Evolutionary conservation across 2,113 vertebrate species (phyloP), one percentile per base, ranked within the genome.

Genomic region (Acrocephalus arundinaceus): DNA sequence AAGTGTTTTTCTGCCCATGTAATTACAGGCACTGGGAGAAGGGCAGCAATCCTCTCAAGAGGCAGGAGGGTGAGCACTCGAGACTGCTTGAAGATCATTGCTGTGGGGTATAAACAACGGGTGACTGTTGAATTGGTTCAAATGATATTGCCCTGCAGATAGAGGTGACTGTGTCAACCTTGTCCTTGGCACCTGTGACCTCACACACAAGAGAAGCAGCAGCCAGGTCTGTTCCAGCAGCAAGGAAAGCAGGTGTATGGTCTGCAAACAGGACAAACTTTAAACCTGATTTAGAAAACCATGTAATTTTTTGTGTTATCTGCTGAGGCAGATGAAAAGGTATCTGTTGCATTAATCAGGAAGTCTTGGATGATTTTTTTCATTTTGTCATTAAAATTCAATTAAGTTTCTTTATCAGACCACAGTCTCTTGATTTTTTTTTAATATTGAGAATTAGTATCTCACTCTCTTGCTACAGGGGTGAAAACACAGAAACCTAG

Each of bases 161-260:
- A 45, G 55, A 70, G 35, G 39, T 6, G 27, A 43, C 45, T 4
- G 9, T 14, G 9, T 15, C 58, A 62, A 11, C 13, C 43, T 67
- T 41, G 6, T 30, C 41, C 54, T 35, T 6, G 18, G 37, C 6
- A 52, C 7, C 18, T 35, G 24, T 1, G 2, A 55, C 23, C 22
- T 54, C 52, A 39, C 22, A n/a, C 1, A 1, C 0, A 2, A 59
- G 41, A 66, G 37, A 39, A 59, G 35, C 13, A 8, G 51, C 2
- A 4, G 20, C 18, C 12, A 57, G 11, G 10, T 49, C 59, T 54
- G n/a, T 14, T 74, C 46, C 3, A 5, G 33, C 4, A 39, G 45
- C 30, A 87, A 55, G 28, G 73, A 15, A 59, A 23, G 22, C 1
- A 1, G 16, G 22, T 27, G 12, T 48, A 28, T 41, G 39, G 35